These are phyloP conservation scores for Bradypodion ventrale DNA, from an alignment of 2,797 vertebrate genomes.

Conservation along the genomic window DNA sequence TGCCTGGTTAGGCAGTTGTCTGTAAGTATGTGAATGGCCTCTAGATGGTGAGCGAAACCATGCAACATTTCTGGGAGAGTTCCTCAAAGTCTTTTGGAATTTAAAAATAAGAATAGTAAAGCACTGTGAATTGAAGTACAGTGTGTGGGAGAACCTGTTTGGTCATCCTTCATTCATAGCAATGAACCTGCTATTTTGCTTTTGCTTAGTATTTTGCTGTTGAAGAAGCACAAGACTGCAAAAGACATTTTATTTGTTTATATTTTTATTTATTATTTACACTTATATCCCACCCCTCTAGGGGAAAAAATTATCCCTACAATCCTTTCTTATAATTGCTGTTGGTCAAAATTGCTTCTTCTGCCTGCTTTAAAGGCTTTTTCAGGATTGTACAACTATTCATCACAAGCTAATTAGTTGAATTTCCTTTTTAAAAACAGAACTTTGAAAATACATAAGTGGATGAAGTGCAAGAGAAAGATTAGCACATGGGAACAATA, in stretches of 20 bases:
- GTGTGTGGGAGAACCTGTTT: background rate
- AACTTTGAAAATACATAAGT: background rate
- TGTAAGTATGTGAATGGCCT: background rate
- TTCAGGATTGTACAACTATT: background rate
- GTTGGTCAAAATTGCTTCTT: background rate
- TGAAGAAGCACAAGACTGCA: background rate
- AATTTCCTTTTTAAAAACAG: background rate
- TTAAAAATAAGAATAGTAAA: background rate
- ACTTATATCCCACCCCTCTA: too few species aligned
- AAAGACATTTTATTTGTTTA: too few species aligned
- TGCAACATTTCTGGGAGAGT: background rate
- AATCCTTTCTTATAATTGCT: background rate
- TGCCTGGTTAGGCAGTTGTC: background rate
- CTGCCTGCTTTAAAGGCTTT: background rate
- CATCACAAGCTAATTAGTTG: background rate
- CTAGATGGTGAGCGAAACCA: constrained; percentile 17
- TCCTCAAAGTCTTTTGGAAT: background rate
- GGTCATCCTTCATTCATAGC: background rate
- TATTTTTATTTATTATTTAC: too few species aligned
- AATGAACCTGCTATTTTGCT: background rate
- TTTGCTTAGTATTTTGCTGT: background rate
- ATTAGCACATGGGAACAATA: background rate
- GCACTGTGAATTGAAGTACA: background rate
- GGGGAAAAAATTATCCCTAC: too few species aligned
- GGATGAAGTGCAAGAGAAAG: background rate